phyloP scores from a whole-genome alignment of 2,113 vertebrate genomes.

The Brachionichthys hirsutus region DNA sequence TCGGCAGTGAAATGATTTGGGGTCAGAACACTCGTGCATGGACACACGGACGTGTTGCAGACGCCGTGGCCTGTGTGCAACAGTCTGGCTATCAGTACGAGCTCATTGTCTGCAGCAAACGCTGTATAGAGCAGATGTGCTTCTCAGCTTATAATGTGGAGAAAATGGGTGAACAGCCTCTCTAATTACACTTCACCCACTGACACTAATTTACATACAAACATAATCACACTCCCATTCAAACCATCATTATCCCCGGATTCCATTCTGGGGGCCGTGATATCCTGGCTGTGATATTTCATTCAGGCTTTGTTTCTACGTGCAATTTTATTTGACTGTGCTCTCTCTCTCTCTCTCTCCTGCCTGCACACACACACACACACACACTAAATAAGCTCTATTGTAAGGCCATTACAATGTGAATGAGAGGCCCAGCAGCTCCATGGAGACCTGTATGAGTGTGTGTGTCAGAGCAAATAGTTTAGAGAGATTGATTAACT shows the following conservation, averaged over 20 bases:
- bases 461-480: conserved; percentile 60
- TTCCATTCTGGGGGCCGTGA: conserved; percentile 54
- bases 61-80: conserved; percentile 1
- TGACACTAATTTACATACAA: conserved; percentile 73
- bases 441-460: conserved; percentile 60
- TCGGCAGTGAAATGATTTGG: background rate
- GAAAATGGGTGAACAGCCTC: conserved; percentile 67
- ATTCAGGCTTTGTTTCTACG: conserved; percentile 50
- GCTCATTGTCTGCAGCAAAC: conserved; percentile 48
- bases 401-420: conserved; percentile 64
- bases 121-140: conserved; percentile 37
- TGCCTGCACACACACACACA: conserved; percentile 10
- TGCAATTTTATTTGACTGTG: too few relatives aligned
- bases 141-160: conserved; percentile 50
- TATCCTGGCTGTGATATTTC: conserved; percentile 59
- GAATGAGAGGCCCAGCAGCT: conserved; percentile 59
- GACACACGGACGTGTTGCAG: background rate
- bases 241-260: conserved; percentile 61
- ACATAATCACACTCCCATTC: conserved; percentile 64
- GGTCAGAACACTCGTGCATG: conserved; percentile 4
- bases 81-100: conserved; percentile 24
- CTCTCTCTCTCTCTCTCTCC: too few relatives aligned
- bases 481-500: conserved; percentile 72
- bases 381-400: conserved; percentile 42
- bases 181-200: conserved; percentile 73